A percentile compares a stretch with the other conserved stretches of the same genome.
Evolutionary conservation across 2,797 vertebrate species (phyloP).

Genomic region (Acanthornis magna): DNA sequence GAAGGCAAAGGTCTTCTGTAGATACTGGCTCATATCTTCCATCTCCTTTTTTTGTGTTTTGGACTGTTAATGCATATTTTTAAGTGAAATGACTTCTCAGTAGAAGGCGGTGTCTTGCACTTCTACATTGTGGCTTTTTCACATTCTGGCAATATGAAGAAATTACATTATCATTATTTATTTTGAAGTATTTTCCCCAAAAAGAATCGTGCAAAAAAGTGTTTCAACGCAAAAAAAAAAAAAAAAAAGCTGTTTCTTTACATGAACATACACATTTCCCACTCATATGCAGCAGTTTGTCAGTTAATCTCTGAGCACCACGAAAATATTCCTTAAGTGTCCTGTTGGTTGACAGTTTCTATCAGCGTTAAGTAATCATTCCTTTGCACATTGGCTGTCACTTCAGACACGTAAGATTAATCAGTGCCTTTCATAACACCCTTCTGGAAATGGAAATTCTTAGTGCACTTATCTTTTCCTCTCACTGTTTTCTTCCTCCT

Average conservation of each 20-base stretch:
- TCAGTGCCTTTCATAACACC: background rate
- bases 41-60: background rate
- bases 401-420: background rate
- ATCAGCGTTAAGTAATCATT: background rate
- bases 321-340: background rate
- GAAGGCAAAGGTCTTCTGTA: background rate
- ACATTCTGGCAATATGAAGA: background rate
- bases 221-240: background rate
- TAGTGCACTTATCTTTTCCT: constrained; percentile 21
- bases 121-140: rapidly evolving
- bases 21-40: background rate
- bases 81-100: background rate
- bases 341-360: background rate
- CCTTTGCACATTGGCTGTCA: constrained; percentile 22
- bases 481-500: background rate
- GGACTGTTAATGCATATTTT: background rate
- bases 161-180: background rate
- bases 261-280: background rate
- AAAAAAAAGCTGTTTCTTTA: background rate
- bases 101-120: background rate
- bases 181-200: background rate
- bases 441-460: constrained; percentile 17
- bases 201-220: background rate
- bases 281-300: background rate
- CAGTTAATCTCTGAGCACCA: background rate